phyloP scores from a whole-genome alignment of 1,140 invertebrate species.

The Drosophila chauvacae region DNA sequence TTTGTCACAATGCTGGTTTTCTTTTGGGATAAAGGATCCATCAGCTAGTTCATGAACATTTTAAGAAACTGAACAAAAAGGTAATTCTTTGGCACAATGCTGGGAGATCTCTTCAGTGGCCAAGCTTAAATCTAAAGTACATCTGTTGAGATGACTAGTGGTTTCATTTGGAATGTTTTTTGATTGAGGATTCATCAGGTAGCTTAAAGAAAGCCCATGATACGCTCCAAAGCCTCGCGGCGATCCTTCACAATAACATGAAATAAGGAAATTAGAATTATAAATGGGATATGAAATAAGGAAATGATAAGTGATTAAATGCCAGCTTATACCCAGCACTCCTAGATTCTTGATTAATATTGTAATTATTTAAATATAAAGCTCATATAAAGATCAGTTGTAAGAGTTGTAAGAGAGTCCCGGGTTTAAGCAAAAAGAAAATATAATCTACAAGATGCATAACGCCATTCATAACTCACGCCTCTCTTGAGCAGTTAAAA shows the following conservation, averaged over 20 bases:
- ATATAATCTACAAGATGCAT: not conserved
- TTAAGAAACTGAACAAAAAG: not conserved
- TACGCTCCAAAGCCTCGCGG: not conserved
- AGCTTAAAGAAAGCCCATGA: not conserved
- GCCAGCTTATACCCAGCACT: not conserved
- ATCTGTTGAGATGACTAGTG: not conserved
- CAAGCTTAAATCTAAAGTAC: not conserved
- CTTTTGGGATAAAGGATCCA: not conserved
- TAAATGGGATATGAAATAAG: not conserved
- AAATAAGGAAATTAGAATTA: not conserved
- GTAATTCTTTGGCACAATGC: not conserved
- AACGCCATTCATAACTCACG: too few species aligned
- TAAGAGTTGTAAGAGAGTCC: not conserved
- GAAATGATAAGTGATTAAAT: not conserved
- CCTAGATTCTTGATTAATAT: not conserved
- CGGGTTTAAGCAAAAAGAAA: not conserved
- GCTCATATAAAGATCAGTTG: too few species aligned
- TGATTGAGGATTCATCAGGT: not conserved
- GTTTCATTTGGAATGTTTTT: not conserved
- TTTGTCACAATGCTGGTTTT: not conserved
- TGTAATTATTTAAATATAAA: too few species aligned
- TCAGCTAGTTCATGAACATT: not conserved
- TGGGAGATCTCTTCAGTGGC: not conserved
- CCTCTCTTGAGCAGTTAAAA: too few species aligned
- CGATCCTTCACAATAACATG: not conserved